Base-by-base conservation (phyloP, 2,888 invertebrate genomes). In the Anthoptus insignis region DNA sequence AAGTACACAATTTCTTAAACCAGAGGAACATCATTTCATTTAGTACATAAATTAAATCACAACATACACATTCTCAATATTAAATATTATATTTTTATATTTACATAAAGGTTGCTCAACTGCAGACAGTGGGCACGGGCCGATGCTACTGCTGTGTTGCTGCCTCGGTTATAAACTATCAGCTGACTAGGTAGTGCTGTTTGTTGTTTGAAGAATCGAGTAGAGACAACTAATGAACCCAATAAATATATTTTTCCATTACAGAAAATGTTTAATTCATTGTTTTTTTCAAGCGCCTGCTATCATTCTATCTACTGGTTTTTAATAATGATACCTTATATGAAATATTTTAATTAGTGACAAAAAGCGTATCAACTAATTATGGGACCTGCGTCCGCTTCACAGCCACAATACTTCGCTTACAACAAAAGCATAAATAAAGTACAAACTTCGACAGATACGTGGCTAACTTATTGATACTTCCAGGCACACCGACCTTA, bases 371-470 rank as follows among this genome's bases (percentile, higher is more conserved):
- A 88, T 83, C 81, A 88, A 81, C 90, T 91, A 77, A 76, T 71
- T 72, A 81, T 81, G 83, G 84, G 88, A 86, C 81, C 78, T 73
- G 72, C 76, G 82, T 78, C 89, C 81, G 79, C 79, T 87, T 92
- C 92, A 92, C 92, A 92, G 92, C 92, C 92, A 91, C 89, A 84
- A 82, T 89, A 89, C 82, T 87, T 84, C 83, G 86, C 87, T 87
- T 87, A 88, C 79, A 81, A 80, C 84, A 85, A 81, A 89, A 89
- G 88, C 90, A 80, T 86, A 84, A 83, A 81, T 82, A 86, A 84
- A 88, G 85, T 89, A 89, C 85, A 85, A 85, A 86, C 83, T 78
- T 81, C 78, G 76, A 74, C 72, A 75, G 74, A 81, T 79, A 79
- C 66, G 88, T 80, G 87, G 88, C 85, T 81, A 80, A 70, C 76